Conservation (phyloP, 2,113 vertebrate species). For the Corythornis cristatus region DNA sequence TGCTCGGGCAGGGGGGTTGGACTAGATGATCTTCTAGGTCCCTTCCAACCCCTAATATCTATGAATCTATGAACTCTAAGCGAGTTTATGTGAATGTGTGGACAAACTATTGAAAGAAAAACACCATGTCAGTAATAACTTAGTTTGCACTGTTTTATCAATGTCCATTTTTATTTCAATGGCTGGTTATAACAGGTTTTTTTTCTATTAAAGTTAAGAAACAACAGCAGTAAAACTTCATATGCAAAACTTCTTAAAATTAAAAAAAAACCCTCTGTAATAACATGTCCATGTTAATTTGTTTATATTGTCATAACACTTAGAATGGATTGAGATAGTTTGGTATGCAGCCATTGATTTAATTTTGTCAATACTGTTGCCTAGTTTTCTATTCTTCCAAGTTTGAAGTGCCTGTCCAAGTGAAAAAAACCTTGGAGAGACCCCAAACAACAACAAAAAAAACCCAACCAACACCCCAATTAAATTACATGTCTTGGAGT, state of each 20-base stretch:
- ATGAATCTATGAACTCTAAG: not conserved
- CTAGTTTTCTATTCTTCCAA: not conserved
- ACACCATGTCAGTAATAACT: not conserved
- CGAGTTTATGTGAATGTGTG: accelerated
- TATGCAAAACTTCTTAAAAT: not conserved
- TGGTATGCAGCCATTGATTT: not conserved
- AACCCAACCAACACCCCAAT: too few species aligned
- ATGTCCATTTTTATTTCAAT: not conserved
- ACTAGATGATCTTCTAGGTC: too few species aligned
- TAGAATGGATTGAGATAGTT: not conserved
- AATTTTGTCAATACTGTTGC: not conserved
- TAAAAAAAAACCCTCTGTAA: not conserved
- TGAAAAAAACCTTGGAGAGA: not conserved
- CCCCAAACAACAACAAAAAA: not conserved
- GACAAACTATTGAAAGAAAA: not conserved
- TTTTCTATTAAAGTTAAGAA: not conserved
- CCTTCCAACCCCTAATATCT: too few species aligned
- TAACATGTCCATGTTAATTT: not conserved
- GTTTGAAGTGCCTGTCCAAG: not conserved
- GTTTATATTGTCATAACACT: not conserved
- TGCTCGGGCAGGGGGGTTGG: too few species aligned
- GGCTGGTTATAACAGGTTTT: not conserved
- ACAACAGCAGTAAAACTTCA: not conserved
- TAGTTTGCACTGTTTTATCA: not conserved
- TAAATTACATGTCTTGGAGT: not conserved